phyloP scores from a whole-genome alignment of 2,888 invertebrate species.

The Dasypolia templi region DNA sequence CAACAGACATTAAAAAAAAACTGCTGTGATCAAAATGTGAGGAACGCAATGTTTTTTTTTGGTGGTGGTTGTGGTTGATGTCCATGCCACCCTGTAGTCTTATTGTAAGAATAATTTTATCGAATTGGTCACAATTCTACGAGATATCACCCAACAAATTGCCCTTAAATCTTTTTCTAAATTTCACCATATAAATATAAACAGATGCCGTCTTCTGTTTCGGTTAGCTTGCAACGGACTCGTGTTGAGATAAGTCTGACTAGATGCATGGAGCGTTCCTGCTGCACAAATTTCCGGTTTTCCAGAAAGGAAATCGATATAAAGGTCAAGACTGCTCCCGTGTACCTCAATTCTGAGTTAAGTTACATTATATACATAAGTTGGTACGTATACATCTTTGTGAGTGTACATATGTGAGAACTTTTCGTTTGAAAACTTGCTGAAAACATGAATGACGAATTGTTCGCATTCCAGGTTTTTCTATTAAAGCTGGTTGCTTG shows the following conservation, averaged over 20 bases:
- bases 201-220: neutral
- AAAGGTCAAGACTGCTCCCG: conserved; percentile 20
- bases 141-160: too few relatives aligned
- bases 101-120: too few relatives aligned
- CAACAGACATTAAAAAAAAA: too few relatives aligned
- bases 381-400: neutral
- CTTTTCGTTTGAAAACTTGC: neutral
- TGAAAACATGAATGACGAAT: neutral
- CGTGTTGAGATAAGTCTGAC: neutral
- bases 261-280: conserved; percentile 16
- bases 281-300: conserved; percentile 48
- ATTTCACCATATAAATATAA: neutral
- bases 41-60: too few relatives aligned
- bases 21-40: too few relatives aligned
- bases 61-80: too few relatives aligned
- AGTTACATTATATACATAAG: neutral
- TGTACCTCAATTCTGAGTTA: neutral
- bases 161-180: too few relatives aligned
- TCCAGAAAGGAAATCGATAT: conserved; percentile 20
- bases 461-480: neutral
- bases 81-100: too few relatives aligned
- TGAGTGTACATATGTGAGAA: neutral
- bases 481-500: too few relatives aligned
- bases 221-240: neutral
- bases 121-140: too few relatives aligned